phyloP scores from a whole-genome alignment of 2,888 invertebrate species.

The Acanthosepion pharaonis region DNA sequence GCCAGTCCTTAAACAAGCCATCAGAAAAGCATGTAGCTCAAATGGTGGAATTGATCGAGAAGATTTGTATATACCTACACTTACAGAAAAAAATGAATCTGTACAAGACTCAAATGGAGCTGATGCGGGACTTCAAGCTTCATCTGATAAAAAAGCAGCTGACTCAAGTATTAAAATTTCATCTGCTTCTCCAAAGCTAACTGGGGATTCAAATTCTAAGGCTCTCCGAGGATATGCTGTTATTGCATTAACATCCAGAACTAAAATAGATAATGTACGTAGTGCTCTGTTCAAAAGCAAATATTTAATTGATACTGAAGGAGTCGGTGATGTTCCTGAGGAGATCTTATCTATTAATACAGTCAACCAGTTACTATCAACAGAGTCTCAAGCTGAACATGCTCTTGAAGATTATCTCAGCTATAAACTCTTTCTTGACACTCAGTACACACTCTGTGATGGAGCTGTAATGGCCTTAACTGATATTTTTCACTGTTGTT shows the following conservation, averaged over 20 bases:
- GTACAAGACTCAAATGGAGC: not conserved
- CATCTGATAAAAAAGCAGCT: not conserved
- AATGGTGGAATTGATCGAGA: slow-evolving; percentile 70
- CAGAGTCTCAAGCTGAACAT: slow-evolving; percentile 65
- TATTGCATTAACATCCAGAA: slow-evolving; percentile 66
- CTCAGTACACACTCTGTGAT: slow-evolving; percentile 60
- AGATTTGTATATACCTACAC: slow-evolving; percentile 70
- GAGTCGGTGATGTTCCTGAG: slow-evolving; percentile 63
- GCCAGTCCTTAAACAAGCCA: slow-evolving; percentile 61
- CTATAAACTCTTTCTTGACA: slow-evolving; percentile 61
- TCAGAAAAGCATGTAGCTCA: slow-evolving; percentile 65
- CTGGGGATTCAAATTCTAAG: slow-evolving; percentile 5
- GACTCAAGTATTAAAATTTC: not conserved
- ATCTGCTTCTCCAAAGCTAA: not conserved
- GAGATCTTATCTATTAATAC: slow-evolving; percentile 66
- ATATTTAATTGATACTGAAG: slow-evolving; percentile 61
- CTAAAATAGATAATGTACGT: slow-evolving; percentile 69
- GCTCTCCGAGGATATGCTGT: slow-evolving; percentile 69
- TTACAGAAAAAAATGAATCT: slow-evolving; percentile 24
- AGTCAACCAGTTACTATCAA: slow-evolving; percentile 65
- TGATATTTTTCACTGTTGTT: slow-evolving; percentile 74
- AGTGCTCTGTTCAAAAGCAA: slow-evolving; percentile 66
- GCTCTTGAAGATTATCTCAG: slow-evolving; percentile 69
- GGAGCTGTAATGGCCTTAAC: slow-evolving; percentile 68
- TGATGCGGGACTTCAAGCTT: not conserved